phyloP scores from a whole-genome alignment of 2,113 vertebrate species.

The Eira barbara region DNA sequence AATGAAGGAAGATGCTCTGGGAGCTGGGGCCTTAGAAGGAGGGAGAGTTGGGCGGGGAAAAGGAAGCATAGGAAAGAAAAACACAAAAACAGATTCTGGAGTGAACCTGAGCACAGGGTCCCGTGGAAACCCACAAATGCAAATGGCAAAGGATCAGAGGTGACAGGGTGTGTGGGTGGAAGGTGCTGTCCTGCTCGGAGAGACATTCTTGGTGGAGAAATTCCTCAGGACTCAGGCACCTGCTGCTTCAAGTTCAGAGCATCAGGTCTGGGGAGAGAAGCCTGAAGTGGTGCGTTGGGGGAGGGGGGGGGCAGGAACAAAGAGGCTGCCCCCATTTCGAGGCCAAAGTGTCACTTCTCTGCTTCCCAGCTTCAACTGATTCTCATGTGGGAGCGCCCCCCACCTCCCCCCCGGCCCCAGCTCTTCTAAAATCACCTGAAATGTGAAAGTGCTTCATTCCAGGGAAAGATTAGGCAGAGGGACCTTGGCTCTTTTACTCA shows the following conservation, averaged over 20 bases:
- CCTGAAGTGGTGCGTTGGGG: constrained; percentile 21
- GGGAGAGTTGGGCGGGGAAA: background rate
- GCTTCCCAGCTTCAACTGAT: constrained; percentile 64
- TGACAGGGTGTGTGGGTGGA: constrained; percentile 71
- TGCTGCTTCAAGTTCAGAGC: constrained; percentile 65
- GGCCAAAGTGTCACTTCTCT: constrained; percentile 52
- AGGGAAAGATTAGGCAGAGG: constrained; percentile 51
- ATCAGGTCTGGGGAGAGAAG: constrained; percentile 64
- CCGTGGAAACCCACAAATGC: constrained; percentile 75
- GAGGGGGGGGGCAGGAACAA: background rate
- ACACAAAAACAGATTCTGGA: constrained; percentile 67
- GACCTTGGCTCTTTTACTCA: constrained; percentile 69
- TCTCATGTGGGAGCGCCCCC: constrained; percentile 57
- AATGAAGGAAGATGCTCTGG: background rate
- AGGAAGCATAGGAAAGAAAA: constrained; percentile 47
- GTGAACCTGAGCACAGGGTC: constrained; percentile 48
- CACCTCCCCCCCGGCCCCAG: accelerated
- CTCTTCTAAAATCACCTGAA: constrained; percentile 66
- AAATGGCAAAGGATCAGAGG: constrained; percentile 78
- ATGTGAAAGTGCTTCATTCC: constrained; percentile 63
- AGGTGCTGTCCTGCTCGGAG: constrained; percentile 64
- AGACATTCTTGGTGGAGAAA: constrained; percentile 69
- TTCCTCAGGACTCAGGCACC: constrained; percentile 70
- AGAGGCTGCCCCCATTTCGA: constrained; percentile 34
- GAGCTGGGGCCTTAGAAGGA: background rate